phyloP scores from a whole-genome alignment of 30 jellyfish, hydroid and myxozoan species.

The Aurelia sp. region DNA sequence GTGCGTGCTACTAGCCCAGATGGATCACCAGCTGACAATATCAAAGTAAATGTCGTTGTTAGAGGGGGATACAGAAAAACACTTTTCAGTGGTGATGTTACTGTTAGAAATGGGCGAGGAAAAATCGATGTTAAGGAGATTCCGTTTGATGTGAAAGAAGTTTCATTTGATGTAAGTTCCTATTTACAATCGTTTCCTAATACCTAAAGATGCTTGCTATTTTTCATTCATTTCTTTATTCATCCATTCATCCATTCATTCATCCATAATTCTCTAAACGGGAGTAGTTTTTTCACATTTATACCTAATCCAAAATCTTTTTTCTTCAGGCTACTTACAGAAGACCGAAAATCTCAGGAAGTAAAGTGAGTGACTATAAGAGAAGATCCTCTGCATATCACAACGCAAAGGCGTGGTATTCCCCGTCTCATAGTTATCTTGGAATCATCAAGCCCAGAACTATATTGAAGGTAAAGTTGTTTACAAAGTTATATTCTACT shows the following conservation, averaged over 20 bases:
- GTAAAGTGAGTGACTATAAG: slow-evolving; percentile 7
- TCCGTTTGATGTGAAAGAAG: slow-evolving; percentile 68
- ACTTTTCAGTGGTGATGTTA: slow-evolving; percentile 15
- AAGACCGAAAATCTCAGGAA: slow-evolving; percentile 29
- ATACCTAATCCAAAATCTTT: too few relatives aligned
- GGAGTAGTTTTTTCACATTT: too few relatives aligned
- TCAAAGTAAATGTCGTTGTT: slow-evolving; percentile 39
- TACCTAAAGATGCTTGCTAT: too few relatives aligned
- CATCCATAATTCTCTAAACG: too few relatives aligned
- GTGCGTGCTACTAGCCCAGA: slow-evolving; percentile 68
- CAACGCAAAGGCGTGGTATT: slow-evolving; percentile 82
- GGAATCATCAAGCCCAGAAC: slow-evolving; percentile 33
- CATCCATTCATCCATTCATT: too few relatives aligned
- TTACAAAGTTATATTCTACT: too few relatives aligned
- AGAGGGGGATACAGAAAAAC: slow-evolving; percentile 45
- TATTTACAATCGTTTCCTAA: not conserved
- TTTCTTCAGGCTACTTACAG: slow-evolving; percentile 33
- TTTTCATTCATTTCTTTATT: too few relatives aligned
- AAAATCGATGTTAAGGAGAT: slow-evolving; percentile 59
- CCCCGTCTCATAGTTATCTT: slow-evolving; percentile 87
- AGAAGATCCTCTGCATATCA: slow-evolving; percentile 5
- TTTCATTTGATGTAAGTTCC: slow-evolving; percentile 45
- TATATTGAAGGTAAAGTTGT: slow-evolving; percentile 36
- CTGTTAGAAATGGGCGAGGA: slow-evolving; percentile 52
- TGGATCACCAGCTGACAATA: slow-evolving; percentile 42